Evolutionary conservation across 64 coral and sea anemone species (phyloP).

Genomic region (Exaiptasia diaphana): DNA sequence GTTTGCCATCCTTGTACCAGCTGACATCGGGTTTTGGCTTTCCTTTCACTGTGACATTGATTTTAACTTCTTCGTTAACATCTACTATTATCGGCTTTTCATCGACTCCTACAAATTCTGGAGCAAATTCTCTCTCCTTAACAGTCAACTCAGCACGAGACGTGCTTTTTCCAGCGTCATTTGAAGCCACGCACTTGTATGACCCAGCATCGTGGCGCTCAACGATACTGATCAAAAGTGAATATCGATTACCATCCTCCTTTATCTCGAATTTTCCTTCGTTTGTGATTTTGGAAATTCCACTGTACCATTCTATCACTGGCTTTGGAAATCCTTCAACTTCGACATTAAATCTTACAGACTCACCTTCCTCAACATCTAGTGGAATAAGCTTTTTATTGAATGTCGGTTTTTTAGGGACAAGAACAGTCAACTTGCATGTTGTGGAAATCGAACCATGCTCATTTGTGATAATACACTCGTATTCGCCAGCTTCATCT

Average conservation of each 20-base stretch:
- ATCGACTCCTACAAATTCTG: conserved; percentile 48
- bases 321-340: conserved; percentile 32
- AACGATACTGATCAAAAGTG: conserved; percentile 10
- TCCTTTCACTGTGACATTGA: conserved; percentile 65
- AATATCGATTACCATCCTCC: conserved; percentile 14
- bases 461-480: conserved; percentile 45
- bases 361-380: conserved; percentile 39
- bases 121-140: conserved; percentile 40
- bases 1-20: conserved; percentile 83
- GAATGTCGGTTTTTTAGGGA: conserved; percentile 48
- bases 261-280: conserved; percentile 19
- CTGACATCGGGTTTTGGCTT: conserved; percentile 87
- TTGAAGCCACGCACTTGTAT: conserved; percentile 57
- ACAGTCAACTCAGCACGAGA: conserved; percentile 53
- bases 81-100: conserved; percentile 33
- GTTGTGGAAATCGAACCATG: conserved; percentile 8
- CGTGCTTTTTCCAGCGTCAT: conserved; percentile 39
- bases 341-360: conserved; percentile 41
- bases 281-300: conserved; percentile 48
- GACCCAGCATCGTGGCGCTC: conserved; percentile 33
- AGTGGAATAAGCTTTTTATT: conserved; percentile 37
- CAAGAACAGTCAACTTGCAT: conserved; percentile 21
- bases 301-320: conserved; percentile 48
- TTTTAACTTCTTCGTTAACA: conserved; percentile 20
- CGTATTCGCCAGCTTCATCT: conserved; percentile 51